phyloP scores from a whole-genome alignment of 2,797 vertebrate genomes.

The Aeoliscus strigatus region DNA sequence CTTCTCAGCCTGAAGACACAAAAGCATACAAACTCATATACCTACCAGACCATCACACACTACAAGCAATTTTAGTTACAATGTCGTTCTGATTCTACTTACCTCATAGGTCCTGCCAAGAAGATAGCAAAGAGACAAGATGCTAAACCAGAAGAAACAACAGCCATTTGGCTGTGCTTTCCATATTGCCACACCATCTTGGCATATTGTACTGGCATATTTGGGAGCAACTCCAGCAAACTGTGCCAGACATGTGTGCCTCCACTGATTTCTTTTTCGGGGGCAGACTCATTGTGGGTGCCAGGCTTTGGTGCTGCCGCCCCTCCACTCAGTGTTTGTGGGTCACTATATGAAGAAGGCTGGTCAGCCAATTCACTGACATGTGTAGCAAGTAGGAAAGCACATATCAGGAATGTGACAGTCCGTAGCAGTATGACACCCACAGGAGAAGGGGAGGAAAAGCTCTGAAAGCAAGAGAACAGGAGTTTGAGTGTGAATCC shows the following conservation, averaged over 20 bases:
- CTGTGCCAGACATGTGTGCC: constrained; percentile 64
- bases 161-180: constrained; percentile 77
- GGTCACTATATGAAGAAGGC: constrained; percentile 23
- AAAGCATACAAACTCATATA: too few species aligned
- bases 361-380: constrained; percentile 62
- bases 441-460: constrained; percentile 73
- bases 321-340: constrained; percentile 42
- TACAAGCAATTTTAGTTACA: too few species aligned
- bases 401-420: constrained; percentile 84
- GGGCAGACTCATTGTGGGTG: constrained; percentile 45
- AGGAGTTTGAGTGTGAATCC: too few species aligned
- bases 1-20: constrained; percentile 80
- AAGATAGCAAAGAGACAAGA: constrained; percentile 85
- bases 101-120: constrained; percentile 87
- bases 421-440: constrained; percentile 81
- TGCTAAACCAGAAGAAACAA: constrained; percentile 81
- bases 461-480: constrained; percentile 69
- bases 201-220: constrained; percentile 64
- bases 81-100: constrained; percentile 8
- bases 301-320: constrained; percentile 38
- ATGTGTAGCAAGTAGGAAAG: constrained; percentile 75
- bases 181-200: constrained; percentile 78
- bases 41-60: too few species aligned
- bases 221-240: constrained; percentile 76
- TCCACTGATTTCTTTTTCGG: constrained; percentile 20